Evolutionary conservation across 2,888 invertebrate genomes (phyloP).

Genomic region (Nycteola revayana): DNA sequence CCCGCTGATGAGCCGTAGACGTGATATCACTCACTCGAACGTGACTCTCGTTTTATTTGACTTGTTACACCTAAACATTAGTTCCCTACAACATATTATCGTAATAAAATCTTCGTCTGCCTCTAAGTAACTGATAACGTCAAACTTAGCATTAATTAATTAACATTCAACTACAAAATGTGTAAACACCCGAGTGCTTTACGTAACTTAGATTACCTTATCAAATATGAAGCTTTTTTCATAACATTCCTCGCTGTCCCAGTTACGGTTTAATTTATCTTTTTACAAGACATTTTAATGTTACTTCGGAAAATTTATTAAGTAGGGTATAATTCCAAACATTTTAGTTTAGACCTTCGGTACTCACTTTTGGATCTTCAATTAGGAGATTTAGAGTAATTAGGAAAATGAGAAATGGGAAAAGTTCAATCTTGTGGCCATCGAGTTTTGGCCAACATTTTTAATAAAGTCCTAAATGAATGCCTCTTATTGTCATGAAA

Average conservation of each 20-base stretch:
- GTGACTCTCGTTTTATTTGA: conserved; percentile 72
- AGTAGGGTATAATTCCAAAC: conserved; percentile 22
- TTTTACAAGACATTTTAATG: conserved; percentile 19
- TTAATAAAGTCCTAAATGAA: conserved; percentile 63
- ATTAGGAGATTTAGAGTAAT: conserved; percentile 65
- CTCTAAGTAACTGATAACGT: no score
- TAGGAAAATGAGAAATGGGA: conserved; percentile 72
- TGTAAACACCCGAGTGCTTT: no score
- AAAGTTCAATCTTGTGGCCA: conserved; percentile 64
- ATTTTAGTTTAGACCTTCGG: conserved; percentile 25
- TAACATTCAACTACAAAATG: no score
- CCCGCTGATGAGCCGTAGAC: conserved; percentile 79
- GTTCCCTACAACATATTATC: conserved; percentile 23
- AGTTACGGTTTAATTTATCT: conserved; percentile 10
- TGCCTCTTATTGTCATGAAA: conserved; percentile 52
- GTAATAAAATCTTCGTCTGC: no score
- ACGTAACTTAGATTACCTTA: no score
- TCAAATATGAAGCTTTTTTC: no score
- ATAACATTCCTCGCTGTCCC: no score
- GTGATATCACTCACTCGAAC: conserved; percentile 80
- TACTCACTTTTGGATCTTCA: conserved; percentile 46
- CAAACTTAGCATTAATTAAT: no score
- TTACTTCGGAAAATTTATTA: conserved; percentile 18
- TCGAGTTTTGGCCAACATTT: conserved; percentile 57
- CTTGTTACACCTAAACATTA: conserved; percentile 58